Evolutionary conservation across 2,888 invertebrate genomes (phyloP).

Genomic region (Hyposoter dolosus): DNA sequence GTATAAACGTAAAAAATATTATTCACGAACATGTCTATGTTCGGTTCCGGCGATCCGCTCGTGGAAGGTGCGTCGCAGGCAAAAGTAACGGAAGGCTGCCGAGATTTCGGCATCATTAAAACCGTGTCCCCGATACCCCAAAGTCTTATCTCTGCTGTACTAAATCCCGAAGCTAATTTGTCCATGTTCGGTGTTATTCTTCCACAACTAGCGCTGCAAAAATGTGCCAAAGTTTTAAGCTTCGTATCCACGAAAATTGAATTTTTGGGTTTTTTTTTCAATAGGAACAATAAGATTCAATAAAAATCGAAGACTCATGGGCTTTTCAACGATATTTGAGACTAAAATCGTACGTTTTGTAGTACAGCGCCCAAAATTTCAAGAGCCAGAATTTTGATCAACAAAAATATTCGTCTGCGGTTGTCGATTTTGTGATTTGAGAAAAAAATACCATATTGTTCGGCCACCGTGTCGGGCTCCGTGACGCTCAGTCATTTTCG

Average conservation of each 20-base stretch:
- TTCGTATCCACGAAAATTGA: not conserved
- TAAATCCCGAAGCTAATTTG: conserved; percentile 89
- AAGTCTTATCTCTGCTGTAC: conserved; percentile 89
- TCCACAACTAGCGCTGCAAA: conserved; percentile 87
- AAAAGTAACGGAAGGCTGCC: conserved; percentile 85
- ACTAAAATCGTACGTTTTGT: not conserved
- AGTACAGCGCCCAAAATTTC: not conserved
- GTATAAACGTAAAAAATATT: conserved; percentile 14
- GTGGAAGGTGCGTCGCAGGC: conserved; percentile 86
- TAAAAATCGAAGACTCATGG: not conserved
- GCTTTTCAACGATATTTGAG: not conserved
- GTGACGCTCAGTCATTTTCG: not conserved
- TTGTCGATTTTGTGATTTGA: not conserved
- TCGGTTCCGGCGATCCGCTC: conserved; percentile 82
- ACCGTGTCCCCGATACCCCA: conserved; percentile 87
- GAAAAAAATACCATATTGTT: not conserved
- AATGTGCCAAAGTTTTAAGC: conserved; percentile 4
- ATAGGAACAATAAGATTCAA: not conserved
- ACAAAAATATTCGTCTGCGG: not conserved
- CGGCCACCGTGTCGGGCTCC: not conserved
- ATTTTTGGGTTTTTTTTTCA: not conserved
- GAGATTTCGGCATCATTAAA: conserved; percentile 80
- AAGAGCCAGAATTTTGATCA: not conserved
- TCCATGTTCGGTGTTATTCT: conserved; percentile 88
- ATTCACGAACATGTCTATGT: conserved; percentile 85